Conservation (phyloP, 2,888 invertebrate genomes). For the Creontiades dilutus region DNA sequence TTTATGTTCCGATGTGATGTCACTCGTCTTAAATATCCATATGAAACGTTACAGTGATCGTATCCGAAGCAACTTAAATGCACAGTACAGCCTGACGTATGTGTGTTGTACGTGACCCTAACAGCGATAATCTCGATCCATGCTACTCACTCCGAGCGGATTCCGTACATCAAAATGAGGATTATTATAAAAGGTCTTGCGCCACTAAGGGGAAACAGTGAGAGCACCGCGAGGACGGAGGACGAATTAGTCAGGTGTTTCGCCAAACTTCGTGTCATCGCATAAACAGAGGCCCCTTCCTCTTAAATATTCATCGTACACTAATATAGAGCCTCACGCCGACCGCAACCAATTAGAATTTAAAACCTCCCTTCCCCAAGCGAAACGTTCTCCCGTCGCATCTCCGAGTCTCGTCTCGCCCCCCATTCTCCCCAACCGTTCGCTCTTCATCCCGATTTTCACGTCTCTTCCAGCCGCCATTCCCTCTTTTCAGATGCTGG, state of each 20-base stretch:
- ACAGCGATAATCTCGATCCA: neutral
- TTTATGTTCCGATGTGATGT: too few relatives aligned
- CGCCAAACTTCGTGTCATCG: constrained; percentile 69
- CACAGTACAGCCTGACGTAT: too few relatives aligned
- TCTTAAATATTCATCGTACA: constrained; percentile 70
- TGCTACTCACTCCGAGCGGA: neutral
- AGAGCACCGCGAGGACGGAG: constrained; percentile 5
- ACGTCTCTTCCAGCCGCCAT: neutral
- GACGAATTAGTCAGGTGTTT: constrained; percentile 66
- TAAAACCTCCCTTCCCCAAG: constrained; percentile 58
- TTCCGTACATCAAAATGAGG: neutral
- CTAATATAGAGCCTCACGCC: constrained; percentile 65
- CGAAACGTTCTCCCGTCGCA: constrained; percentile 4
- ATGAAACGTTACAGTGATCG: too few relatives aligned
- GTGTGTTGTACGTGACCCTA: too few relatives aligned
- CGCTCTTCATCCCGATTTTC: neutral
- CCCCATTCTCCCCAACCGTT: neutral
- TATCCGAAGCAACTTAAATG: too few relatives aligned
- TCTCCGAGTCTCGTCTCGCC: constrained; percentile 18
- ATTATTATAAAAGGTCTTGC: neutral
- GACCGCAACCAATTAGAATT: constrained; percentile 71
- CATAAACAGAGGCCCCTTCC: constrained; percentile 63
- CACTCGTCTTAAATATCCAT: too few relatives aligned
- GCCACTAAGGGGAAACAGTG: neutral
- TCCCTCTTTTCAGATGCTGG: neutral